phyloP scores from a whole-genome alignment of 92 coral and sea anemone species.

The Zoanthus solanderi region DNA sequence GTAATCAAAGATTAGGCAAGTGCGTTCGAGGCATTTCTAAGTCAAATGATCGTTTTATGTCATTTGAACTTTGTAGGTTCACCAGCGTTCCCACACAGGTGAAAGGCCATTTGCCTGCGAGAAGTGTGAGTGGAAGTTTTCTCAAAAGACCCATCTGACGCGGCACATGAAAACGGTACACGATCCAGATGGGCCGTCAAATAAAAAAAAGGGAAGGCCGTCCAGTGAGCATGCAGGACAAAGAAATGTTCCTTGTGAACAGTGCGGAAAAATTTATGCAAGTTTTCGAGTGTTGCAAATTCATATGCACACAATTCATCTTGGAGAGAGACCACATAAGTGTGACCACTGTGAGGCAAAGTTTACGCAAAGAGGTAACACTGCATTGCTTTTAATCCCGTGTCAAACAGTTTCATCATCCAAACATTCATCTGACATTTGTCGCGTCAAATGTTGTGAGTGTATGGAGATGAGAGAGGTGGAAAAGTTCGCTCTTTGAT shows the following conservation, averaged over 20 bases:
- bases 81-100: conserved; percentile 83
- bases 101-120: conserved; percentile 84
- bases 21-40: no score
- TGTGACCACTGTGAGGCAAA: conserved; percentile 83
- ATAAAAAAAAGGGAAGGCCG: conserved; percentile 25
- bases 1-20: no score
- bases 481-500: not conserved
- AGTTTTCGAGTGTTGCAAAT: conserved; percentile 75
- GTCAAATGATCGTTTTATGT: no score
- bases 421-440: not conserved
- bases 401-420: not conserved
- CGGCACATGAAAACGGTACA: conserved; percentile 82
- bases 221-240: conserved; percentile 21
- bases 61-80: conserved; percentile 59
- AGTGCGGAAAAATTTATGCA: conserved; percentile 77
- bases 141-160: conserved; percentile 82
- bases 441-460: not conserved
- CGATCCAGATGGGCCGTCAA: conserved; percentile 30
- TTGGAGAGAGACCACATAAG: conserved; percentile 80
- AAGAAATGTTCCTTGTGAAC: conserved; percentile 59
- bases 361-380: conserved; percentile 83
- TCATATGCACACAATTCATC: conserved; percentile 75
- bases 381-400: not conserved
- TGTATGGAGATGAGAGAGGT: not conserved
- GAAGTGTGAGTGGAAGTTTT: conserved; percentile 80